A percentile compares a stretch with the other conserved stretches of the same genome.
These are phyloP conservation scores for Bufotes viridis DNA, from an alignment of 2,797 vertebrate genomes.

Conservation along the genomic window DNA sequence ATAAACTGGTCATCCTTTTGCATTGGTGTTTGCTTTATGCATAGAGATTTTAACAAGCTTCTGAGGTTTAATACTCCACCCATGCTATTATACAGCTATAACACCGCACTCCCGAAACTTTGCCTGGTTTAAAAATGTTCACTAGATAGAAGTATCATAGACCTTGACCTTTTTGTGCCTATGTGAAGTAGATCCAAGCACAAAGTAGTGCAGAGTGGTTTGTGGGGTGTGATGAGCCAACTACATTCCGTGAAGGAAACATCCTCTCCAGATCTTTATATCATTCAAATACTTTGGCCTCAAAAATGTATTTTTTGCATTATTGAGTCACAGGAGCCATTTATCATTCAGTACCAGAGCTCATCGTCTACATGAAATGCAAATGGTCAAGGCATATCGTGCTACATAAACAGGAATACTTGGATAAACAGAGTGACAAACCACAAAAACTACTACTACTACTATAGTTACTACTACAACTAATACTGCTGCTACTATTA, in stretches of 20 bases:
- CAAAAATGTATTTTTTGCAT: background rate
- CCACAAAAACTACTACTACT: background rate
- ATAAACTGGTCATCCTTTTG: background rate
- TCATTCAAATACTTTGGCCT: background rate
- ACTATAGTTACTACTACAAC: background rate
- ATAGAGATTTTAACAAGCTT: background rate
- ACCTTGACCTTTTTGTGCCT: background rate
- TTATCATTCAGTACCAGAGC: background rate
- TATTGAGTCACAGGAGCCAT: background rate
- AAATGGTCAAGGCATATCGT: background rate
- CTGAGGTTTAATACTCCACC: background rate
- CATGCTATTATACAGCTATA: background rate
- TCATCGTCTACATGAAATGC: background rate
- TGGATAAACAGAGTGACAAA: background rate
- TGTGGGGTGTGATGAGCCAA: background rate
- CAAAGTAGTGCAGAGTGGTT: background rate
- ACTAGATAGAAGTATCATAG: background rate
- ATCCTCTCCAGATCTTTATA: background rate
- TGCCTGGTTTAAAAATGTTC: background rate
- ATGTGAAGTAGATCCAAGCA: background rate
- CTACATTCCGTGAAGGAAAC: background rate
- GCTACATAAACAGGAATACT: background rate
- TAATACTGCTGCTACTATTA: no score
- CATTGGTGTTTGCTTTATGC: background rate
- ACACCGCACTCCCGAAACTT: background rate